phyloP scores from a whole-genome alignment of 2,888 invertebrate species.

The Andrena bicolor region DNA sequence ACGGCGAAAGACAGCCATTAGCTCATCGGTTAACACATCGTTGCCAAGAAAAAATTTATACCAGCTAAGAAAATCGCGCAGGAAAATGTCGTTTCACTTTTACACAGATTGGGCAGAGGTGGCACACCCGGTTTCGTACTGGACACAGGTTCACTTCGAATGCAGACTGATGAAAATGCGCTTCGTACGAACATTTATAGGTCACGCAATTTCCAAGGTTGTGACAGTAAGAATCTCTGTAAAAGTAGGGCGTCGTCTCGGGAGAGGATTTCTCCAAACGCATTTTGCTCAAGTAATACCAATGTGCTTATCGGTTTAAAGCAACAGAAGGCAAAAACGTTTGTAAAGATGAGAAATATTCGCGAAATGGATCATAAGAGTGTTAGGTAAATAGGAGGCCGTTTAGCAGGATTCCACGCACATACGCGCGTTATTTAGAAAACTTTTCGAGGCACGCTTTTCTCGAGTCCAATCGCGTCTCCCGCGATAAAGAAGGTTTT shows the following conservation, averaged over 20 bases:
- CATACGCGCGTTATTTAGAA: too few relatives aligned
- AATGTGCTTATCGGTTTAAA: not conserved
- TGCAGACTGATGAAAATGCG: not conserved
- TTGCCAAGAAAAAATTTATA: not conserved
- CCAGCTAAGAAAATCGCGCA: not conserved
- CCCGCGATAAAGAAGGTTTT: too few relatives aligned
- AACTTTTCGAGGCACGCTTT: too few relatives aligned
- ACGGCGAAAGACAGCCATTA: not conserved
- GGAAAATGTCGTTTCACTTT: not conserved
- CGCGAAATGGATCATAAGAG: too few relatives aligned
- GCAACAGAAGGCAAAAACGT: not conserved
- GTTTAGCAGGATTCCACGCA: too few relatives aligned
- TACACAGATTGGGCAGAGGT: too few relatives aligned
- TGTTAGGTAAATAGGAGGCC: too few relatives aligned
- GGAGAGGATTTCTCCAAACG: conserved; percentile 9
- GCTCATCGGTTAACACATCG: conserved; percentile 5
- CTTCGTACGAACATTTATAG: not conserved
- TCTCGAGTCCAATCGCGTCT: too few relatives aligned
- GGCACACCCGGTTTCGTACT: not conserved
- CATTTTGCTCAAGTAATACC: not conserved
- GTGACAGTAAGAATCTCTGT: not conserved
- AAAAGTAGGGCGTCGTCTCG: conserved; percentile 32
- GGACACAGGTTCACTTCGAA: not conserved
- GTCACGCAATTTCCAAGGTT: conserved; percentile 14
- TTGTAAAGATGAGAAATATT: too few relatives aligned